Evolutionary conservation across 2,888 invertebrate species (phyloP), one percentile per base, ranked within the genome.

Genomic region (Drosophila leonis): DNA sequence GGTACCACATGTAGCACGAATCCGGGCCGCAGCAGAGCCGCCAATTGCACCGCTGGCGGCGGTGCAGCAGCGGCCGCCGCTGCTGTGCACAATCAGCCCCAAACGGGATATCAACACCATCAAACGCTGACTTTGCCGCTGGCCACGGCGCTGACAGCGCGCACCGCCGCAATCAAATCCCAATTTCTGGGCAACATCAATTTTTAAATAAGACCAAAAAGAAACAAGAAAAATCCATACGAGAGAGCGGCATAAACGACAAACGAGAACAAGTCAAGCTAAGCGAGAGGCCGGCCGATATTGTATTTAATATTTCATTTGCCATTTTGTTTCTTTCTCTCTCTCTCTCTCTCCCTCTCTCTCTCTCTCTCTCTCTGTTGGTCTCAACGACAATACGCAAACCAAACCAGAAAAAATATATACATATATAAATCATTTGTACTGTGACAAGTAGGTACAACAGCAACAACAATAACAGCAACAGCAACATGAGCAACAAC

Each of bases 141-240:
- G 79, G 89, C 93, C 74, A 91, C 92, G 76, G 92, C 93, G 75
- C 80, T 93, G 78, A 91, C 93, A 80, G 89, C 86, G 66, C 93
- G 93, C 78, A 90, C 93, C 64, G 90, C 92, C 82, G 91, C 92
- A 83, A 92, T 93, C 83, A 93, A 93, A 84, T 92, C 93, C 72
- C 93, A 93, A 82, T 92, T 92, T 89, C 78, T 93, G 84, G 93
- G 93, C 90, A 93, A 93, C 89, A 91, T 92, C 79, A 92, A 91
- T 86, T 92, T 92, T 91, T 93, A 92, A 92, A 54, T 12, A 18
- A 24, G 4, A 24, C 2, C 2, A 18, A 18, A 18, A 42, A n/a
- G 18, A 7, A 31, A 51, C 7, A 7, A 12, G 10, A 10, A 59
- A 51, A 46, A 52, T 20, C 48, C 2, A 20, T 20, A 27, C 29